Conservation (phyloP, 1,140 invertebrate species). For the Schlechtendalia chinensis region DNA sequence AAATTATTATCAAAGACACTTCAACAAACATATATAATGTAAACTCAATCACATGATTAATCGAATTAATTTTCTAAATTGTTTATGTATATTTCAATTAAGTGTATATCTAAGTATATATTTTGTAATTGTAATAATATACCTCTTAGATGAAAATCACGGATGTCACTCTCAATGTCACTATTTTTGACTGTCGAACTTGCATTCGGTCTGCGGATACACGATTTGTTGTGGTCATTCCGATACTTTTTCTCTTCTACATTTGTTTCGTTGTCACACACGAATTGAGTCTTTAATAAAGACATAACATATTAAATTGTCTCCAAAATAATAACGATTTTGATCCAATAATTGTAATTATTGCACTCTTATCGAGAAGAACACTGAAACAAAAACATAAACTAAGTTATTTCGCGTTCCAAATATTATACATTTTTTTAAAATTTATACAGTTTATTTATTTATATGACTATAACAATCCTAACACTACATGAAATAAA, state of each 20-base stretch:
- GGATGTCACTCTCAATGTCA: not conserved
- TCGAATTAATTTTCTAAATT: too few relatives aligned
- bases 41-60: too few relatives aligned
- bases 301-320: slow-evolving; percentile 32
- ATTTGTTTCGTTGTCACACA: slow-evolving; percentile 6
- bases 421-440: not conserved
- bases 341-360: not conserved
- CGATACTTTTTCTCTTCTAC: slow-evolving; percentile 7
- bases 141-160: slow-evolving; percentile 46
- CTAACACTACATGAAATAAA: too few relatives aligned
- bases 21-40: too few relatives aligned
- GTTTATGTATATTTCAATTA: too few relatives aligned
- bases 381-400: not conserved
- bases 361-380: not conserved
- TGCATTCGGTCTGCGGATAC: slow-evolving; percentile 5
- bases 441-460: not conserved
- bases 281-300: slow-evolving; percentile 29
- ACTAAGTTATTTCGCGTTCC: too few relatives aligned
- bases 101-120: too few relatives aligned
- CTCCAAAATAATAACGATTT: not conserved
- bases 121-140: slow-evolving; percentile 4
- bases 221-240: slow-evolving; percentile 24
- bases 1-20: too few relatives aligned
- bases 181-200: not conserved
- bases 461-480: not conserved